Base-by-base conservation (phyloP, 2,888 invertebrate genomes). In the Chrysolina americana region DNA sequence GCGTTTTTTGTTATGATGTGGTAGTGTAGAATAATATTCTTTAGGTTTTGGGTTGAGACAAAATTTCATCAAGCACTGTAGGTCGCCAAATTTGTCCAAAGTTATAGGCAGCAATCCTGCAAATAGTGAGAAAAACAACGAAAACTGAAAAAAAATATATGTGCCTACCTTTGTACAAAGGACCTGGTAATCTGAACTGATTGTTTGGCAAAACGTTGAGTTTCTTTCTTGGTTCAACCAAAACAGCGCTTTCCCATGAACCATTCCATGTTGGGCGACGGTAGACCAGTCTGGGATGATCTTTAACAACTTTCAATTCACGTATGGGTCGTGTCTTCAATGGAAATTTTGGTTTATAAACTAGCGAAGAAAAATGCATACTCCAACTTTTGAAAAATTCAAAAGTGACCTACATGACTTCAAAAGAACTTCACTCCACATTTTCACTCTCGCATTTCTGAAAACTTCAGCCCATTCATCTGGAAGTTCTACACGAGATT, bases 401-500 rank as follows among this genome's bases (percentile, higher is more conserved):
- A 13, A 44, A 44, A 44, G 8, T 44, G 44, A 44, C 44, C 13
- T 44, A 2, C 28, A 28, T 28, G 28, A 28, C 28, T 28, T 28
- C 2, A n/a, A n/a, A n/a, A n/a, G n/a, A n/a, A n/a, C n/a, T n/a
- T n/a, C n/a, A n/a, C n/a, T n/a, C n/a, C n/a, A n/a, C n/a, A n/a
- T 2, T 28, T 28, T 5, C 28, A 28, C 28, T 28, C 28, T 28
- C 28, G 28, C 28, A 3, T 28, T 28, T 28, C 28, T 28, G 28
- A 28, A 28, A 28, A 28, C 74, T 48, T 75, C 76, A 66, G 59
- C 44, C 80, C 80, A 81, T 44, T 81, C 79, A 17, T 70, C 41
- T 41, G 82, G 80, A 59, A 79, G 28, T 76, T 82, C 81, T 15
- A 73, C 75, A 68, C 64, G 77, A 74, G 76, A 77, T 50, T 80